phyloP scores from a whole-genome alignment of 2,797 vertebrate species.

The Moxostoma hubbsi region DNA sequence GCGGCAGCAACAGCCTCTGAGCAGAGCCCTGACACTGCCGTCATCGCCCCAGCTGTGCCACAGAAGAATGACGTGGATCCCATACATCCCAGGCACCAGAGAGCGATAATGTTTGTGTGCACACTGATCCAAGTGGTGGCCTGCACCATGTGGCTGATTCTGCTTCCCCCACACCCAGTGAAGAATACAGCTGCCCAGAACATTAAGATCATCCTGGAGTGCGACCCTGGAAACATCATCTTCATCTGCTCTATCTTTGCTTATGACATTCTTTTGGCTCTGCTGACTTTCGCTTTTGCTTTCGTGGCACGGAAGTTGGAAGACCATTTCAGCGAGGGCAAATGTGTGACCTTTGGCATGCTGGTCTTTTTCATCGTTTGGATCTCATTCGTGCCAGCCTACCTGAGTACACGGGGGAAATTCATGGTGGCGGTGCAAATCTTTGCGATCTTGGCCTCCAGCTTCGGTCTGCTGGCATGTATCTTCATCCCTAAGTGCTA shows the following conservation, averaged over 20 bases:
- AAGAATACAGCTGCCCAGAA: slow-evolving; percentile 87
- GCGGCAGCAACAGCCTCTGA: slow-evolving; percentile 68
- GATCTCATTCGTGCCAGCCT: slow-evolving; percentile 88
- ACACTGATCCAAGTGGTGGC: slow-evolving; percentile 75
- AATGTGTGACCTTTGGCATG: slow-evolving; percentile 86
- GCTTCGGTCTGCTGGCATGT: slow-evolving; percentile 85
- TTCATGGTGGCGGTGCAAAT: slow-evolving; percentile 79
- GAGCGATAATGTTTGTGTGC: slow-evolving; percentile 73
- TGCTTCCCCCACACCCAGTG: slow-evolving; percentile 76
- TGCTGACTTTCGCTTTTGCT: slow-evolving; percentile 82
- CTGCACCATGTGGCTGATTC: slow-evolving; percentile 80
- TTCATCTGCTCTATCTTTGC: slow-evolving; percentile 86
- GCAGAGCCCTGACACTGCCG: slow-evolving; percentile 68
- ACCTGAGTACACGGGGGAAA: slow-evolving; percentile 88
- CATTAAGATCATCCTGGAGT: slow-evolving; percentile 76
- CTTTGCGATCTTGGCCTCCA: slow-evolving; percentile 74
- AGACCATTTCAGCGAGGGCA: slow-evolving; percentile 86
- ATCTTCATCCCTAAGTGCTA: slow-evolving; percentile 89
- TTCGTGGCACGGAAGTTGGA: slow-evolving; percentile 82
- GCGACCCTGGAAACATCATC: slow-evolving; percentile 65
- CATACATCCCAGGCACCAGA: slow-evolving; percentile 75
- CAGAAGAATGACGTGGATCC: slow-evolving; percentile 66
- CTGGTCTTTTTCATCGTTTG: slow-evolving; percentile 89
- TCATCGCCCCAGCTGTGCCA: slow-evolving; percentile 55
- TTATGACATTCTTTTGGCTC: slow-evolving; percentile 82